Evolutionary conservation across 1,140 invertebrate genomes (phyloP).

Genomic region (Zaprionus davidi): DNA sequence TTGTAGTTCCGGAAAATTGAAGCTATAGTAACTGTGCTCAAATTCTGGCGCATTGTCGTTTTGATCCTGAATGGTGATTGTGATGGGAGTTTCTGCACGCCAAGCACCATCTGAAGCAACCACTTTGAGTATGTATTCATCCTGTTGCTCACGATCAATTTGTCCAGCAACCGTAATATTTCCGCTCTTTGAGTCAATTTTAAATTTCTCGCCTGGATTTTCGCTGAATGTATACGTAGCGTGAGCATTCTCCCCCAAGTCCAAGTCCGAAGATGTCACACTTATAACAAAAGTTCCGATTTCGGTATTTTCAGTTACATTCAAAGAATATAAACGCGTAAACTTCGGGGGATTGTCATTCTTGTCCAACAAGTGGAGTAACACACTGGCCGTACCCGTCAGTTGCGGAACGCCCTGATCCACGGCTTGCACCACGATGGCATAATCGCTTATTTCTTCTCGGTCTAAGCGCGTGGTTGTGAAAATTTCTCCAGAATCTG

Average conservation of each 20-base stretch:
- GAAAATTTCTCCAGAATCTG: slow-evolving; percentile 93
- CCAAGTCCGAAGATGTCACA: slow-evolving; percentile 95
- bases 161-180: slow-evolving; percentile 95
- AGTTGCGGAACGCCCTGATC: slow-evolving; percentile 93
- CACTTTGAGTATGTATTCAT: slow-evolving; percentile 95
- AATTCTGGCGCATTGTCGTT: slow-evolving; percentile 98
- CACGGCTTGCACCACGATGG: slow-evolving; percentile 92
- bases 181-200: slow-evolving; percentile 93
- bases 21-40: slow-evolving; percentile 93
- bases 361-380: slow-evolving; percentile 94
- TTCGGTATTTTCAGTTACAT: slow-evolving; percentile 97
- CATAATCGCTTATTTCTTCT: slow-evolving; percentile 93
- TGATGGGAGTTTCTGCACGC: slow-evolving; percentile 94
- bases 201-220: slow-evolving; percentile 94
- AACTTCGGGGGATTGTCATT: slow-evolving; percentile 98
- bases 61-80: slow-evolving; percentile 96
- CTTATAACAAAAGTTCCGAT: slow-evolving; percentile 96
- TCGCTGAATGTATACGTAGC: slow-evolving; percentile 95
- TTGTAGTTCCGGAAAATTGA: slow-evolving; percentile 95
- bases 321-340: slow-evolving; percentile 95
- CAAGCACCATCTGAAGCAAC: slow-evolving; percentile 94
- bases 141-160: slow-evolving; percentile 94
- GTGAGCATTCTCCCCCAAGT: slow-evolving; percentile 94
- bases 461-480: slow-evolving; percentile 94
- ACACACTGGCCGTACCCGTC: slow-evolving; percentile 93